Evolutionary conservation across 2,797 vertebrate species (phyloP), one percentile per base, ranked within the genome.

Genomic region (Xiphophorus birchmanni): DNA sequence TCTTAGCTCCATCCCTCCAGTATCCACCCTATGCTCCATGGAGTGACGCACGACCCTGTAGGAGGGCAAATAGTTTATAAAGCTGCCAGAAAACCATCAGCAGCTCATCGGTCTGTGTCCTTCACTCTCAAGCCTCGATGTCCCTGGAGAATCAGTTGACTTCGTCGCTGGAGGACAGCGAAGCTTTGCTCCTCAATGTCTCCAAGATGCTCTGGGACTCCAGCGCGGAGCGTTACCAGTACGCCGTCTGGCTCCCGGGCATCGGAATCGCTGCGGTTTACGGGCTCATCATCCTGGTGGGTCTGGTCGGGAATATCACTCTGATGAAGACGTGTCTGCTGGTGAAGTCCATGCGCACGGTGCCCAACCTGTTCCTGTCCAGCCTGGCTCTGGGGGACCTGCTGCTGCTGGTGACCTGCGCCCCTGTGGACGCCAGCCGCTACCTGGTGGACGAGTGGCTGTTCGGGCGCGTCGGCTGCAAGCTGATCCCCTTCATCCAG

Each of bases 401-500:
- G 91, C 91, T 99, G 80, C 95, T 99, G 71, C 89, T 99, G 89
- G 93, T 98, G 79, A 99, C 98, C 15, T 99, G 98, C n/a, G 98
- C 96, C 37, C 98, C 98, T 0, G 98, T 99, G 94, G 98, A 99
- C 85, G 98, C 98, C 91, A 98, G 97, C 92, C 96, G 97, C 75
- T 98, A 96, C 91, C 94, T 99, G 82, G 95, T 97, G 79, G 96
- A 97, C 0, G 93, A 96, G 86, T 99, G 98, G 98, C 94, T 99
- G 0, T 99, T 99, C 1, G 98, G 98, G 40, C 96, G 98, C 79
- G 91, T 96, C 3, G 98, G 98, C 18, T 99, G 98, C 94, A 99
- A 99, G 91, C 95, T 99, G 83, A 98, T 99, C 79, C 97, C 98
- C 74, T 98, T 98, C 90, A 97, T 99, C 87, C 98, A 99, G 92